These are phyloP conservation scores for Notothenia coriiceps DNA, from an alignment of 2,113 vertebrate species.

Conservation along the genomic window DNA sequence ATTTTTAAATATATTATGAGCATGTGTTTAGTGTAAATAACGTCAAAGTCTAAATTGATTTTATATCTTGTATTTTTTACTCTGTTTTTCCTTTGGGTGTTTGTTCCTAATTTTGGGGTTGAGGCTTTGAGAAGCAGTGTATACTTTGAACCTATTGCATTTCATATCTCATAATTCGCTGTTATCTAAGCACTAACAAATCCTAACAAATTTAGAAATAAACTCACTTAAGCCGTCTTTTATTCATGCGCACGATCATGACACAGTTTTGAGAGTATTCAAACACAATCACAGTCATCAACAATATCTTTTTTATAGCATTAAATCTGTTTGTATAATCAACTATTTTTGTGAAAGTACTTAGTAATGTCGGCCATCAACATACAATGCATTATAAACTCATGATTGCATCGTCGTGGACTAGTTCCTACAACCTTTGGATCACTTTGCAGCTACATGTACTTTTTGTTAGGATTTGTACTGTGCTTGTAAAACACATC, in stretches of 20 bases:
- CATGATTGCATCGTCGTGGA: constrained; percentile 36
- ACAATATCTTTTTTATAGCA: constrained; percentile 46
- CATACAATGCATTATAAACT: constrained; percentile 17
- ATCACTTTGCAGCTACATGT: constrained; percentile 51
- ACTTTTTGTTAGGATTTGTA: constrained; percentile 78
- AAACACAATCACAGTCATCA: constrained; percentile 49
- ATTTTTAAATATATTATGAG: constrained; percentile 86
- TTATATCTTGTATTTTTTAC: constrained; percentile 83
- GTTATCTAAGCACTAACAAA: constrained; percentile 82
- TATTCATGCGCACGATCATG: constrained; percentile 24
- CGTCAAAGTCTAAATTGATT: constrained; percentile 83
- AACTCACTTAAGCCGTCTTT: constrained; percentile 35
- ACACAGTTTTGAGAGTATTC: constrained; percentile 42
- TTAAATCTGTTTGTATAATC: constrained; percentile 66
- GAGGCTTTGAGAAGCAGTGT: constrained; percentile 76
- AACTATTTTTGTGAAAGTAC: constrained; percentile 37
- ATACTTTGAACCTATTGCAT: constrained; percentile 63
- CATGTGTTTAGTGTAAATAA: constrained; percentile 87
- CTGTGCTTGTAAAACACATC: constrained; percentile 74
- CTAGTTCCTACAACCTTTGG: constrained; percentile 36
- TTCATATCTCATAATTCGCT: constrained; percentile 63
- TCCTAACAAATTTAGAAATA: constrained; percentile 76
- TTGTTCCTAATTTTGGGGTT: constrained; percentile 75
- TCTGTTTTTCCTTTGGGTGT: constrained; percentile 70
- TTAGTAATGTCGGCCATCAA: constrained; percentile 40